A percentile compares a stretch with the other conserved stretches of the same genome.
phyloP scores from a whole-genome alignment of 2,797 vertebrate species.

The Loris lydekkerianus region DNA sequence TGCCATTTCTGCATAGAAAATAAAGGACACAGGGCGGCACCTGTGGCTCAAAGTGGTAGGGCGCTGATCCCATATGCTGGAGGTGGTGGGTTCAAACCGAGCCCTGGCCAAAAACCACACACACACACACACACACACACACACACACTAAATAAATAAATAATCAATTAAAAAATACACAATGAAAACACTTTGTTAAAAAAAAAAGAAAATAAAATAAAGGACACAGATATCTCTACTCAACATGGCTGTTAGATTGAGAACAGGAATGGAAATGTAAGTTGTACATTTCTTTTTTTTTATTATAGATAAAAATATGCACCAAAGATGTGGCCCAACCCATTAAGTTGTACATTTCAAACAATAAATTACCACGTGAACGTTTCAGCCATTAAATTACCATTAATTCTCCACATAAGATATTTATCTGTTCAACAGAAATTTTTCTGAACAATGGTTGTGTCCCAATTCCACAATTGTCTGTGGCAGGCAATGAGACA shows the following conservation, averaged over 20 bases:
- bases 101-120: no score
- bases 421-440: neutral
- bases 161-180: no score
- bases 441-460: neutral
- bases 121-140: no score
- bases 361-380: neutral
- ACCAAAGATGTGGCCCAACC: no score
- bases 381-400: neutral
- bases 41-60: no score
- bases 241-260: neutral
- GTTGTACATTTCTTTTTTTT: neutral
- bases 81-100: no score
- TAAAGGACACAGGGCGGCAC: neutral
- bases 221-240: neutral
- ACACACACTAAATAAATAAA: no score
- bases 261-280: neutral
- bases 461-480: neutral
- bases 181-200: no score
- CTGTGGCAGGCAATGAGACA: neutral
- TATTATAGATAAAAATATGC: no score
- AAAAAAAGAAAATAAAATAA: neutral
- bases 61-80: no score
- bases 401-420: slow-evolving; percentile 1
- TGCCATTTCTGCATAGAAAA: slow-evolving; percentile 63
- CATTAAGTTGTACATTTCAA: neutral